These are phyloP conservation scores for Trachops cirrhosus DNA, from an alignment of 2,797 vertebrate genomes.

Conservation along the genomic window DNA sequence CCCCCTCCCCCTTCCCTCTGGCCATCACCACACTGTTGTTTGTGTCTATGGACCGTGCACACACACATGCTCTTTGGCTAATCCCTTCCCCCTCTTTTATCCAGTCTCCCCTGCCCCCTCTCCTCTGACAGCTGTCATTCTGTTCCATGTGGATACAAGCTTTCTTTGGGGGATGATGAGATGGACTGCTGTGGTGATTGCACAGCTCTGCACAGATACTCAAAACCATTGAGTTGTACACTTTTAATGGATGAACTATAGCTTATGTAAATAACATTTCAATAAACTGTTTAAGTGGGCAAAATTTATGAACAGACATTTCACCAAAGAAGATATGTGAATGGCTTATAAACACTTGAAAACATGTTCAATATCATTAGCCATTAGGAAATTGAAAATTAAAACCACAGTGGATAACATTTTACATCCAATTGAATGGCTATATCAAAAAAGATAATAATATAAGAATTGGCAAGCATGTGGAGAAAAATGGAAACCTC, in stretches of 20 bases:
- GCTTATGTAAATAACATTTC: background rate
- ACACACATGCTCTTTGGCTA: no score
- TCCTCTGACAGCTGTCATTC: no score
- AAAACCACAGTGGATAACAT: background rate
- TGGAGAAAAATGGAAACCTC: conserved; percentile 7
- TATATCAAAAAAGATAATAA: background rate
- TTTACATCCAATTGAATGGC: background rate
- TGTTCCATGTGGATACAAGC: background rate
- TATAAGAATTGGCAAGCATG: background rate
- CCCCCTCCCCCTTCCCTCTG: no score
- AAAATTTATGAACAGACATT: conserved; percentile 38
- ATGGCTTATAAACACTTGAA: background rate
- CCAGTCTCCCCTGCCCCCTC: no score
- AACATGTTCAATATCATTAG: conserved; percentile 17
- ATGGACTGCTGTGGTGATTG: background rate
- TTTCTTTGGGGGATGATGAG: background rate
- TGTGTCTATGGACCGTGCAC: no score
- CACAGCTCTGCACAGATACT: background rate
- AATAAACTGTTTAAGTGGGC: background rate
- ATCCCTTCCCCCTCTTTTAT: no score
- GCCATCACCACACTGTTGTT: no score
- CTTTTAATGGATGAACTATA: background rate
- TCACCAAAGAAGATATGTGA: background rate
- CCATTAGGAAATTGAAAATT: conserved; percentile 46
- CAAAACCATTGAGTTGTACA: background rate